phyloP scores from a whole-genome alignment of 2,797 vertebrate species.

The Stomatorhinus walkeri region DNA sequence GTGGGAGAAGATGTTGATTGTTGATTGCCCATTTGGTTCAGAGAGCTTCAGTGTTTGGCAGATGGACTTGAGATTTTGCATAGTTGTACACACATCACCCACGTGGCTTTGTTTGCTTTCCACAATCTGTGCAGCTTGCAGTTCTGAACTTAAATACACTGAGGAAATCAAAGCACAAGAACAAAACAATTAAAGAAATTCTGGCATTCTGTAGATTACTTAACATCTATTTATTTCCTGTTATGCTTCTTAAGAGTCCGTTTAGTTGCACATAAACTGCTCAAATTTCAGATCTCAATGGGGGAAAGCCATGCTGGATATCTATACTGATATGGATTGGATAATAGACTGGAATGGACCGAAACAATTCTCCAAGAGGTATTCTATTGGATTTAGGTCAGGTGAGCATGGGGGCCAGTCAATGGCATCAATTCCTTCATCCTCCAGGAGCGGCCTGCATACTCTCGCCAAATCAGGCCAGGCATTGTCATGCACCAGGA shows the following conservation, averaged over 20 bases:
- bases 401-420: not conserved
- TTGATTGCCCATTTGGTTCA: constrained; percentile 51
- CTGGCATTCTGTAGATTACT: not conserved
- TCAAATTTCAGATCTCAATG: not conserved
- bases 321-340: too few species aligned
- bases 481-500: too few species aligned
- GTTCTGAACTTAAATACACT: constrained; percentile 94
- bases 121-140: constrained; percentile 80
- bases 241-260: not conserved
- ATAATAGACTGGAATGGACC: too few species aligned
- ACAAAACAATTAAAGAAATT: not conserved
- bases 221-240: not conserved
- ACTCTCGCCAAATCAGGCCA: not conserved
- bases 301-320: too few species aligned
- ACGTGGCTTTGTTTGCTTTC: constrained; percentile 52
- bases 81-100: constrained; percentile 49
- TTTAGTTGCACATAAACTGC: not conserved
- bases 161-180: constrained; percentile 27
- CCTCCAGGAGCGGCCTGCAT: not conserved
- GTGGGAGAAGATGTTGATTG: constrained; percentile 54
- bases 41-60: constrained; percentile 65
- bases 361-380: too few species aligned
- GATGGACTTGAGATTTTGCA: constrained; percentile 66
- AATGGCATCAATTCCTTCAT: not conserved
- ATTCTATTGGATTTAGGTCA: too few species aligned